Evolutionary conservation across 1,140 invertebrate species (phyloP).

Genomic region (Planococcus citri): DNA sequence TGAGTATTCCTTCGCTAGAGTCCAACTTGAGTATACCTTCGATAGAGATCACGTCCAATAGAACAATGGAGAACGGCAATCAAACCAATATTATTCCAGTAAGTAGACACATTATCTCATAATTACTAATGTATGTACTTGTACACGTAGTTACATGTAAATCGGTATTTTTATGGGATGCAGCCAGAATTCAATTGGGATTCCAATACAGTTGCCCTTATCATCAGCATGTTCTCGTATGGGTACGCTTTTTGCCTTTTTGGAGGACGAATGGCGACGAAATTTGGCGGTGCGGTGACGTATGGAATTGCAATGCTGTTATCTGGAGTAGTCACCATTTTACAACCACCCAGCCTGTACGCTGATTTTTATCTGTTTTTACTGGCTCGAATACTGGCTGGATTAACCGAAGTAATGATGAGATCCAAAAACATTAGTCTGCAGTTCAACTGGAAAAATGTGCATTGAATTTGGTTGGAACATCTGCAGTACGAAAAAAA

Average conservation of each 20-base stretch:
- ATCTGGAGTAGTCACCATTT: conserved; percentile 65
- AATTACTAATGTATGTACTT: too few relatives aligned
- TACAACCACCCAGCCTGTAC: conserved; percentile 47
- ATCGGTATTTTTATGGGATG: conserved; percentile 23
- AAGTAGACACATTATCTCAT: too few relatives aligned
- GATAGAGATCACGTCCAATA: neutral
- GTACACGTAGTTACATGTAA: neutral
- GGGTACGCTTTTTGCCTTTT: conserved; percentile 63
- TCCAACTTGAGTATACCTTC: neutral
- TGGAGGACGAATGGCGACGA: conserved; percentile 58
- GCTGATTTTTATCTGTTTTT: too few relatives aligned
- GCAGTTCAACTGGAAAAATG: too few relatives aligned
- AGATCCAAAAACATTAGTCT: too few relatives aligned
- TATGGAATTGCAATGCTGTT: conserved; percentile 67
- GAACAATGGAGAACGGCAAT: neutral
- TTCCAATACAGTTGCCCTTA: conserved; percentile 58
- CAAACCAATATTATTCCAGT: neutral
- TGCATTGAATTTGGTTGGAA: too few relatives aligned
- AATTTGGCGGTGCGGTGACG: conserved; percentile 53
- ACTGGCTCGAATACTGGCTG: too few relatives aligned
- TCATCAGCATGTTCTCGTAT: conserved; percentile 79
- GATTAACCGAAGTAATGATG: too few relatives aligned
- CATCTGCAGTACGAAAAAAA: too few relatives aligned
- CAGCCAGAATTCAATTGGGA: conserved; percentile 45
- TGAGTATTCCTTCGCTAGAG: neutral